Evolutionary conservation across 2,888 invertebrate species (phyloP), one percentile per base, ranked within the genome.

Genomic region (Rhogogaster chlorosoma): DNA sequence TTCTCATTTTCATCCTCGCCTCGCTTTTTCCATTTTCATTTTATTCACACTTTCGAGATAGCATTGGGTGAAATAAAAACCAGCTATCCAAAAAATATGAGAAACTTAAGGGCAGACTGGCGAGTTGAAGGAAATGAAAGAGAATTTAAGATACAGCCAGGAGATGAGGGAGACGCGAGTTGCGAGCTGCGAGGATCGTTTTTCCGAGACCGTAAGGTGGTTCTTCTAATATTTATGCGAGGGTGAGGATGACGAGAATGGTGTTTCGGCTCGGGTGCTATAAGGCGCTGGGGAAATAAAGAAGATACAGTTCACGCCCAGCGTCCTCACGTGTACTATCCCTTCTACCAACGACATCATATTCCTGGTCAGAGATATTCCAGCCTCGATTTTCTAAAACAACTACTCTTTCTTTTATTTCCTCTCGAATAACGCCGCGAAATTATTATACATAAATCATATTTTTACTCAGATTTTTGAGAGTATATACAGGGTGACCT

Each of bases 211-310:
- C 18, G 77, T 77, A 67, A 45, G 67, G 83, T 77, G 61, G 84
- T 77, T 84, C 64, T n/a, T 84, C 53, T 84, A 84, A 84, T 84
- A 84, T 84, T 84, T 84, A 84, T 84, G 57, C 42, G 36, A 64
- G 77, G 84, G 77, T 75, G 84, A 64, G 77, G 70, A 84, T 77
- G 84, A 71, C 45, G 75, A 57, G 32, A 77, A 64, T 77, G 75
- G 84, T 36, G 45, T 77, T 42, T 61, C 64, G 61, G 64, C 32
- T 45, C 67, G 15, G 83, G 83, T 70, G n/a, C 45, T 84, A 84
- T 75, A 84, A 84, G 77, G 77, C 84, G 84, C 84, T 84, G 36
- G 84, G 84, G 84, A 84, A 84, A 84, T 84, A 84, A 84, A 84
- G 42, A 22, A 26, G 84, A 42, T 42, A 73, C 32, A 42, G 84